Conservation (phyloP, 1,140 invertebrate genomes). For the Micrasema minimum region DNA sequence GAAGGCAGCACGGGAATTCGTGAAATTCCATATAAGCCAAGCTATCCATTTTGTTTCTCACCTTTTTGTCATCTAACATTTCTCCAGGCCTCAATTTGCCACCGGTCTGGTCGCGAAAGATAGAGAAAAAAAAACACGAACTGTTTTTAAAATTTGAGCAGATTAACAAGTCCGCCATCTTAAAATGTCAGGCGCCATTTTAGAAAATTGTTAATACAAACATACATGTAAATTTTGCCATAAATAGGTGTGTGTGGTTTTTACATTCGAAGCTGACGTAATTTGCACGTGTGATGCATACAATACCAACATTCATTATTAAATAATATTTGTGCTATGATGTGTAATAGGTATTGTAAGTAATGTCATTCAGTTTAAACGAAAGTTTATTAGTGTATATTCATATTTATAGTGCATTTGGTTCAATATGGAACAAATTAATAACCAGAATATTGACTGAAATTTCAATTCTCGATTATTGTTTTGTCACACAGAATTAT, state of each 20-base stretch:
- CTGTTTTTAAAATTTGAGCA: slow-evolving; percentile 15
- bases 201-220: slow-evolving; percentile 8
- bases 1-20: background rate
- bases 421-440: too few relatives aligned
- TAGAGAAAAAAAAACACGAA: slow-evolving; percentile 48
- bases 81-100: slow-evolving; percentile 90
- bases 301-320: slow-evolving; percentile 4
- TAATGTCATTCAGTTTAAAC: too few relatives aligned
- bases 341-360: too few relatives aligned
- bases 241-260: too few relatives aligned
- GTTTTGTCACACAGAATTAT: too few relatives aligned
- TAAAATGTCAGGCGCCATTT: background rate
- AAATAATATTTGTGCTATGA: background rate
- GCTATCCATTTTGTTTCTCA: slow-evolving; percentile 68
- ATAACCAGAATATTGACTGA: too few relatives aligned
- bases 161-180: slow-evolving; percentile 1
- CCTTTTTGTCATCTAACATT: slow-evolving; percentile 92
- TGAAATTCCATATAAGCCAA: slow-evolving; percentile 25
- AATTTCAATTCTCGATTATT: too few relatives aligned
- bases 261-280: too few relatives aligned
- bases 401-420: too few relatives aligned
- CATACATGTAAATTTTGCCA: background rate
- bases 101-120: slow-evolving; percentile 55
- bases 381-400: too few relatives aligned
- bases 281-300: slow-evolving; percentile 12